Conservation (phyloP, 2,797 vertebrate genomes). For the Manis pentadactyla region DNA sequence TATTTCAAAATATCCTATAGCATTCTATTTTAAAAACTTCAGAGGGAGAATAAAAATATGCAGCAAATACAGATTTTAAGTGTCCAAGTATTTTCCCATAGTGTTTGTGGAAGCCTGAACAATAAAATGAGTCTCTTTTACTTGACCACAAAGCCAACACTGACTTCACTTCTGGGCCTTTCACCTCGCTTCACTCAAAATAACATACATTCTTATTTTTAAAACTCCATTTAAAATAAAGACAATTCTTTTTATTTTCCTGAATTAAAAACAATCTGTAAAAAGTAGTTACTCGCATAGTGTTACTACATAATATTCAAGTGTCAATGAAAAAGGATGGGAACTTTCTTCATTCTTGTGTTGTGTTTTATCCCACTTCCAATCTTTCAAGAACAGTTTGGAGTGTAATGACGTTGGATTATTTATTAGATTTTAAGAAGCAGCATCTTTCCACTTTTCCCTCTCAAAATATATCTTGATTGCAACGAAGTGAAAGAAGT, state of each 20-base stretch:
- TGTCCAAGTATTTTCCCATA: neutral
- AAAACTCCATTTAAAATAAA: neutral
- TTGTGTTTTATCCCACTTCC: neutral
- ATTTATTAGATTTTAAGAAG: neutral
- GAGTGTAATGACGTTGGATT: neutral
- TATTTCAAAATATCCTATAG: slow-evolving; percentile 3
- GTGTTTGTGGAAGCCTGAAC: neutral
- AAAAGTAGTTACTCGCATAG: neutral
- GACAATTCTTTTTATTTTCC: neutral
- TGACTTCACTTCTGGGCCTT: neutral
- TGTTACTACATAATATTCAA: neutral
- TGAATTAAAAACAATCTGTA: neutral
- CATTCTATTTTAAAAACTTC: neutral
- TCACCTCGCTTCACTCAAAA: neutral
- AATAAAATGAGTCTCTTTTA: neutral
- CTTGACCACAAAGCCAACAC: neutral
- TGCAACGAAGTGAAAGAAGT: neutral
- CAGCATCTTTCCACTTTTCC: neutral
- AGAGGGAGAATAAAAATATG: neutral
- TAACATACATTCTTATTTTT: neutral
- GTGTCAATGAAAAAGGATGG: neutral
- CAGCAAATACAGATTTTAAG: neutral
- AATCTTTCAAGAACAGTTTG: neutral
- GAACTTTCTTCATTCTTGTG: neutral
- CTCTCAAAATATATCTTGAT: slow-evolving; percentile 22